Base-by-base conservation (phyloP, 2,113 vertebrate genomes). In the Melanostigma gelatinosum region DNA sequence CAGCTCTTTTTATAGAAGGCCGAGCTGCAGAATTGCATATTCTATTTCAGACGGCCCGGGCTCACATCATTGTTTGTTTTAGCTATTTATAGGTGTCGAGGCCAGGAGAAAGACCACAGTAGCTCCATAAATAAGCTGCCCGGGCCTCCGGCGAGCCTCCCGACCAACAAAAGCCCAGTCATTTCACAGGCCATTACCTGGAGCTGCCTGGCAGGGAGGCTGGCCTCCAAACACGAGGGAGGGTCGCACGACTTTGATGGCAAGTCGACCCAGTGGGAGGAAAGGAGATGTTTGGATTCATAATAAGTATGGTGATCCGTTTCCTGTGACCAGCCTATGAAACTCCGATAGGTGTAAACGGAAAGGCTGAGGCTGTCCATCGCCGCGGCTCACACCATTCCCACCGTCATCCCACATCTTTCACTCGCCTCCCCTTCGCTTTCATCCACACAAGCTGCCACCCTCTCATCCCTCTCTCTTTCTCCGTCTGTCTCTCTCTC, bases 151-250 rank as follows among this genome's bases (percentile, higher is more conserved):
- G 76, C 50, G 10, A 85, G 84, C 70, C 83, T 91, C 87, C 81
- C 48, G 1, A 86, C 87, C 89, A 89, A 92, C 90, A 93, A 91
- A 91, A 90, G 90, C 86, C 89, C 88, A 91, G 90, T 93, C 91
- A 93, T 94, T 93, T 91, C 93, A 92, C 89, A 93, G 87, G 85
- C 88, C 91, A 91, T 93, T 94, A 93, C 90, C 91, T 91, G 92
- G 88, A 84, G 89, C 58, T 77, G 87, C 88, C 85, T 87, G 11
- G 69, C 64, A 66, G 89, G 84, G 83, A 86, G 72, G 85, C 82
- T 63, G 69, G 65, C 40, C 75, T 78, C 70, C 10, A 6, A 61
- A 54, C 2, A 80, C 74, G 27, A 77, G 78, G 87, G 85, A 87
- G 87, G 81, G 82, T 71, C 83, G 38, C 74, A 24, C 22, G 22